Base-by-base conservation (phyloP, 1,140 invertebrate genomes). In the Pseudomyrmex dendroicus region DNA sequence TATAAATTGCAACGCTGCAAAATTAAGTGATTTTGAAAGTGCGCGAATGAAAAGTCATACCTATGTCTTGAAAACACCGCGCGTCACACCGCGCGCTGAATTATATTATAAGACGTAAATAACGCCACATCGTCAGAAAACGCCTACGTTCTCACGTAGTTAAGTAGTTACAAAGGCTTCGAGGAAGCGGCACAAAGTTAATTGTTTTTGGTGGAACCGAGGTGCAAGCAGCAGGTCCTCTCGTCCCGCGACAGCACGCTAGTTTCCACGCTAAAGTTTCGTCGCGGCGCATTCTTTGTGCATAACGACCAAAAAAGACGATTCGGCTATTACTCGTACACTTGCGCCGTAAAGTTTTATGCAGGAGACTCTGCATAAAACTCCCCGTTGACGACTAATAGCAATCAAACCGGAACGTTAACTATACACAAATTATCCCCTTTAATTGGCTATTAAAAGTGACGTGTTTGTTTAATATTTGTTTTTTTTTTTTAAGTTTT, bases 81-180 rank as follows among this genome's bases (percentile, higher is more conserved):
- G 35, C 54, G 52, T 3, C 10, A 1, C 17, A 22, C 0, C 20
- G 54, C 64, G 54, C 64, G 66, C 35, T 48, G 44, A 80, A 80
- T 80, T 61, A 70, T 13, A 80, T 80, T 50, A 25, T 25, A 72
- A 22, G 20, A 59, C 25, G 8, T 56, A 66, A 59, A 80, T 80
- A 80, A 80, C 72, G 70, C 20, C 46, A 50, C 48, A 54, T 57
- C 46, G 44, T 46, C n/a, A 15, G 9, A 44, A 68, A 68, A 54
- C 52, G 15, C 20, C 22, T 48, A 57, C 12, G 5, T 17, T 67
- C 17, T 78, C 52, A 78, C 64, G 64, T 78, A 72, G 66, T 80
- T 70, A 80, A 70, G 66, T 57, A 70, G 76, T 80, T 80, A 80
- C 76, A 80, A 80, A 80, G 66, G 66, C 66, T 80, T 80, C 54